Base-by-base conservation (phyloP, 2,113 vertebrate species). In the Lonchura striata region DNA sequence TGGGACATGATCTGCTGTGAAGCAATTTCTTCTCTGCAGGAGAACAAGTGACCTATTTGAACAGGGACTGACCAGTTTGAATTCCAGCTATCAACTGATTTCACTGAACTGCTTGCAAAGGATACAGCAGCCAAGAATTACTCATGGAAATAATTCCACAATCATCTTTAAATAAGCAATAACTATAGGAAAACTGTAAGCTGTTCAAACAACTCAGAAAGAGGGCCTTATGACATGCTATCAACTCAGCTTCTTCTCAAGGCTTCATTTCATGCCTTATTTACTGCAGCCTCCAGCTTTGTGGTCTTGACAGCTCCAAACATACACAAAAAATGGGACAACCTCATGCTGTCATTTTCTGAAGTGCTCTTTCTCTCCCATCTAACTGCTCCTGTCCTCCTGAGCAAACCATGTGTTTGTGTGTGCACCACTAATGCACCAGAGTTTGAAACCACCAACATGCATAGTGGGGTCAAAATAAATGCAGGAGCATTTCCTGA, bases 71-170 rank as follows among this genome's bases (percentile, higher is more conserved):
- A 83, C 68, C 80, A 49, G 61, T 37, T 90, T 81, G 76, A 78
- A 46, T 90, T 92, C 83, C 78, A 95, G 46, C 79, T 93, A 63
- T 90, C 92, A 82, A 23, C 91, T 92, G 88, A 74, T 80, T 90
- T 41, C 31, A 53, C 60, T 42, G 60, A 88, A 31, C 79, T 74
- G 35, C 60, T 88, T 70, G 39, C 66, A 78, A 75, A 39, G 30
- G 65, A 30, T 46, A 71, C 18, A 37, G 77, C 0, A 0, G 93
- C 92, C 95, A 95, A 95, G 83, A 91, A 84, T 95, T 95, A 95
- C 74, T 96, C 89, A 95, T 89, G 94, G 89, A 95, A 97, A 92
- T 75, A 95, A 94, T 91, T 91, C 86, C 69, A 89, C 81, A 89
- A 72, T 89, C 65, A 82, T 74, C 77, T 96, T 88, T 87, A 86